phyloP scores from a whole-genome alignment of 2,797 vertebrate species.

The Anisognathus igniventris region DNA sequence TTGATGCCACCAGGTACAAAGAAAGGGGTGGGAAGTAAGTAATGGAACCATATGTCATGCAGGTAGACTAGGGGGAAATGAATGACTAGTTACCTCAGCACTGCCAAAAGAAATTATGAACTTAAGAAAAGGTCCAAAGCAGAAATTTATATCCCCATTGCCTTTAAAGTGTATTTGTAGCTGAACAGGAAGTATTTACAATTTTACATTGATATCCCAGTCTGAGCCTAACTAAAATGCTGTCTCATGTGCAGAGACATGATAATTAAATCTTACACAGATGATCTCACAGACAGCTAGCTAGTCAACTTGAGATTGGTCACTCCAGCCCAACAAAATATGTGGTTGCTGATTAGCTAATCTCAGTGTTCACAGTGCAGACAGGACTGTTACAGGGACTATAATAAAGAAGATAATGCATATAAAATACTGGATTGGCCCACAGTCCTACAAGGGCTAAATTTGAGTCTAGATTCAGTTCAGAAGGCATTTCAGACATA shows the following conservation, averaged over 20 bases:
- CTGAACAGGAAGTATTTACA: neutral
- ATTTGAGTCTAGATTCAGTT: neutral
- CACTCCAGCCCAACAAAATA: neutral
- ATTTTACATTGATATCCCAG: neutral
- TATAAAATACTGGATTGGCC: neutral
- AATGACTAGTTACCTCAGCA: neutral
- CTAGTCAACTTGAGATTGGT: neutral
- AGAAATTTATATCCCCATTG: neutral
- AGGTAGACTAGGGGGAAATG: neutral
- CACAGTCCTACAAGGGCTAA: neutral
- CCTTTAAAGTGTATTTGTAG: neutral
- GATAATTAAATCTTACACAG: neutral
- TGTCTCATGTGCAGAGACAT: neutral
- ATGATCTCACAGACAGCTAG: neutral
- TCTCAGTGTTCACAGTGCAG: neutral
- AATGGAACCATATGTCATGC: neutral
- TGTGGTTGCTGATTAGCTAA: neutral
- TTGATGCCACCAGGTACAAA: neutral
- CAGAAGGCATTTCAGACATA: neutral
- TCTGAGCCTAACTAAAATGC: neutral
- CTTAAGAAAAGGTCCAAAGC: neutral
- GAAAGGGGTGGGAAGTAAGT: neutral
- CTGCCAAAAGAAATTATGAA: neutral
- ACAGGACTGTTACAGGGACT: neutral
- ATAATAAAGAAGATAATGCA: neutral